Evolutionary conservation across 1,140 invertebrate species (phyloP), one percentile per base, ranked within the genome.

Genomic region (Calliphora vicina): DNA sequence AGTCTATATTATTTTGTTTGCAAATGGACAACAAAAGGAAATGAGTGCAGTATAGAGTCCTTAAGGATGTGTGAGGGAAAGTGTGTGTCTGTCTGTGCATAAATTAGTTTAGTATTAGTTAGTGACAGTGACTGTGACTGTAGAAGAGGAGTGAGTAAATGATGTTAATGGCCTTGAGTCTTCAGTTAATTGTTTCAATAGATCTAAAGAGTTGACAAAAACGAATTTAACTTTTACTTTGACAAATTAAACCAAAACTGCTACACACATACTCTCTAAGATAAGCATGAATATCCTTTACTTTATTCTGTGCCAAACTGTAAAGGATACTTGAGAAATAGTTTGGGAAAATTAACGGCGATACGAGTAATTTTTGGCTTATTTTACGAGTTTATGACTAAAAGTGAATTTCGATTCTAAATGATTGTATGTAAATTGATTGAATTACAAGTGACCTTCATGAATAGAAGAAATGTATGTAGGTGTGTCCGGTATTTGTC

Each of bases 381-480:
- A 67, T 17, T 67, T 67, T 67, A 67, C 25, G 20, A 23, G n/a
- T 67, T 67, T 67, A 67, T 23, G 61, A 67, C 61, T 67, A 67
- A 67, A 67, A 25, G 61, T 67, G 61, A 67, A 67, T 67, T 67
- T 23, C 5, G 12, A 20, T 3, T 67, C n/a, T n/a, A 67, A 12
- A n/a, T n/a, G n/a, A 57, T 57, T 57, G 50, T 57, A 57, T 57
- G 50, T 57, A 57, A 23, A 67, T 67, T 67, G 61, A 67, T 67
- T 67, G 6, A 67, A 67, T 23, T 67, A 8, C 1, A 67, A 67
- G 25, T 67, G 61, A 67, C 61, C 61, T 67, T 67, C 61, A 67
- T 67, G 29, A 35, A 35, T 5, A 35, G 35, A 35, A 35, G 35
- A 35, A 35, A 67, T n/a, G n/a, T n/a, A n/a, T n/a, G 61, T 20